A percentile compares a stretch with the other conserved stretches of the same genome.
Evolutionary conservation across 2,888 invertebrate species (phyloP).

Genomic region (Sesamia inferens): DNA sequence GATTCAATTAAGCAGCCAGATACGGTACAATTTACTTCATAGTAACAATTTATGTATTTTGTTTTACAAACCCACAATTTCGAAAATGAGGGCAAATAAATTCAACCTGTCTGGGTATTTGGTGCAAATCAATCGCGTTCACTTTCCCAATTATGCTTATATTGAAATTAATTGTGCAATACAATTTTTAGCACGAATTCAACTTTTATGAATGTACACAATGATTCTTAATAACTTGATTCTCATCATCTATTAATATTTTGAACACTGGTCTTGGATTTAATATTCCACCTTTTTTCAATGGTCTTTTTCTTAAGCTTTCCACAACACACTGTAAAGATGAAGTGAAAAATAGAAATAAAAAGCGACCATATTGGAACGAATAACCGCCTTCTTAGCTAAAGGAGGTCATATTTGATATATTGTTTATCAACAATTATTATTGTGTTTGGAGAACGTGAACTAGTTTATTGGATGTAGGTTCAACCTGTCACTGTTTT

Average conservation of each 20-base stretch:
- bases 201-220: neutral
- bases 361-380: conserved; percentile 54
- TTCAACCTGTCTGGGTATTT: neutral
- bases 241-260: neutral
- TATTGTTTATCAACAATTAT: conserved; percentile 65
- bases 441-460: conserved; percentile 48
- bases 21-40: conserved; percentile 46
- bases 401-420: conserved; percentile 70
- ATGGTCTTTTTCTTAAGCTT: conserved; percentile 9
- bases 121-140: neutral
- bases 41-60: conserved; percentile 38
- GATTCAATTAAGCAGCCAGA: conserved; percentile 33
- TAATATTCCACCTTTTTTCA: neutral
- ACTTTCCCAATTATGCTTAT: neutral
- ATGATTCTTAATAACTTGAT: neutral
- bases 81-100: conserved; percentile 4
- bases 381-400: conserved; percentile 47
- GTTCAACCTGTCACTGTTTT: conserved; percentile 47
- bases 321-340: conserved; percentile 22
- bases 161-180: neutral
- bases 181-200: neutral
- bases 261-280: neutral
- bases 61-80: conserved; percentile 28
- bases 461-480: conserved; percentile 62
- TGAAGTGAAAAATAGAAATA: conserved; percentile 32